Conservation (phyloP, 92 coral and sea anemone genomes). For the Phymanthus crucifer region DNA sequence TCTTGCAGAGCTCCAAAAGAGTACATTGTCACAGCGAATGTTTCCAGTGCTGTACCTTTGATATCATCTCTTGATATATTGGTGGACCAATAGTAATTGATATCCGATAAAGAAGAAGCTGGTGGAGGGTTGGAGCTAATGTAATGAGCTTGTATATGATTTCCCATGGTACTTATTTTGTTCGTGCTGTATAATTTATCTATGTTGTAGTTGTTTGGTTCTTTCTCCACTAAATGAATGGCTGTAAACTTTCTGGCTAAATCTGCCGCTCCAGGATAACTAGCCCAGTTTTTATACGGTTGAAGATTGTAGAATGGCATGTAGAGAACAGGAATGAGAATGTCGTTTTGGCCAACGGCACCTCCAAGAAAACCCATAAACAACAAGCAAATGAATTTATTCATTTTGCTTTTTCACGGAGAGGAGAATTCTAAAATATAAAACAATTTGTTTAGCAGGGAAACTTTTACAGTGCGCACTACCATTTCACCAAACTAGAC, state of each 20-base stretch:
- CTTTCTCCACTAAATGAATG: slow-evolving; percentile 19
- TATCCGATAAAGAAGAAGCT: slow-evolving; percentile 5
- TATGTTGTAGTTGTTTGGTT: slow-evolving; percentile 10
- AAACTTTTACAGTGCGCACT: too few relatives aligned
- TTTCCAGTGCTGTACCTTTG: not conserved
- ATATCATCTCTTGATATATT: slow-evolving; percentile 19
- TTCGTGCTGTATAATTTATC: not conserved
- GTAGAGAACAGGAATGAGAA: slow-evolving; percentile 29
- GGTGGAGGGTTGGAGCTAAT: not conserved
- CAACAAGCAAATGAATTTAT: not conserved
- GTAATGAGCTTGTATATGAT: not conserved
- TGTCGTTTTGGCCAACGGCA: not conserved
- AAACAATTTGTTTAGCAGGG: too few relatives aligned
- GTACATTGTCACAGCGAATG: not conserved
- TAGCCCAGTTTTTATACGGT: not conserved
- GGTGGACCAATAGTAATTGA: slow-evolving; percentile 40
- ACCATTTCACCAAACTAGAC: too few relatives aligned
- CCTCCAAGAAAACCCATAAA: not conserved
- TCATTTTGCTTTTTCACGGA: not conserved
- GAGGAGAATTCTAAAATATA: not conserved
- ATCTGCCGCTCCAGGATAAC: not conserved
- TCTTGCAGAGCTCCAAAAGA: slow-evolving; percentile 33
- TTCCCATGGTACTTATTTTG: not conserved
- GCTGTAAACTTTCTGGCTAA: slow-evolving; percentile 22
- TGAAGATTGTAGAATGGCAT: slow-evolving; percentile 22